These are phyloP conservation scores for Morelia viridis DNA, from an alignment of 2,797 vertebrate species.

Conservation along the genomic window DNA sequence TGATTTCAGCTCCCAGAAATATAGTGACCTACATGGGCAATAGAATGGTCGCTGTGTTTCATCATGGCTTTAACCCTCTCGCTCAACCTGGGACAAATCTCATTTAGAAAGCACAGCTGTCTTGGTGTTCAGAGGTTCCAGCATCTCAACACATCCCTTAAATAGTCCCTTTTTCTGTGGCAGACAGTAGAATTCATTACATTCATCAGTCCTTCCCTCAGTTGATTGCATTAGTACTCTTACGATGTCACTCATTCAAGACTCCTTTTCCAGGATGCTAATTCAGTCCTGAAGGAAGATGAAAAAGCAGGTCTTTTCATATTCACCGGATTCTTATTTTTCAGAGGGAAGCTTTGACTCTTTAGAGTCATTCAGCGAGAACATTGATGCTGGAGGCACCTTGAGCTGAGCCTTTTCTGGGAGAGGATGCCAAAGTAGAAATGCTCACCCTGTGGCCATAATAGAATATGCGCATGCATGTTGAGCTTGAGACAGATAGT, in stretches of 20 bases:
- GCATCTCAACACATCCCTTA: not conserved
- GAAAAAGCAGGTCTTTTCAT: not conserved
- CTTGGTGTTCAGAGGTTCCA: not conserved
- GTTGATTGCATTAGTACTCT: slow-evolving; percentile 3
- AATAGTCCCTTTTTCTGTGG: not conserved
- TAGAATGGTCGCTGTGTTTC: not conserved
- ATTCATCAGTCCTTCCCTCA: not conserved
- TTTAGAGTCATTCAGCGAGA: not conserved
- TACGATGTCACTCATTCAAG: not conserved
- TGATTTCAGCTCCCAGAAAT: not conserved
- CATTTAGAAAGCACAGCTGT: not conserved
- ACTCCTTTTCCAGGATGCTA: not conserved
- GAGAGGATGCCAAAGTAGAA: not conserved
- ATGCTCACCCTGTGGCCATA: not conserved
- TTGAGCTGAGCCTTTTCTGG: not conserved
- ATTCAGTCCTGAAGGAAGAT: not conserved
- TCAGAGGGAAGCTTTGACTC: not conserved
- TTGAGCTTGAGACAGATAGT: not conserved
- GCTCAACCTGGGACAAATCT: not conserved
- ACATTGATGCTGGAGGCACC: not conserved
- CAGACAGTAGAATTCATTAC: slow-evolving; percentile 19
- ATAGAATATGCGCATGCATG: not conserved
- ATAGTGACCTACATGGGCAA: not conserved
- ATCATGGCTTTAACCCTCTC: not conserved
- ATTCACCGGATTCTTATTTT: not conserved